phyloP scores from a whole-genome alignment of 2,797 vertebrate species.

The Macrochelys suwanniensis region DNA sequence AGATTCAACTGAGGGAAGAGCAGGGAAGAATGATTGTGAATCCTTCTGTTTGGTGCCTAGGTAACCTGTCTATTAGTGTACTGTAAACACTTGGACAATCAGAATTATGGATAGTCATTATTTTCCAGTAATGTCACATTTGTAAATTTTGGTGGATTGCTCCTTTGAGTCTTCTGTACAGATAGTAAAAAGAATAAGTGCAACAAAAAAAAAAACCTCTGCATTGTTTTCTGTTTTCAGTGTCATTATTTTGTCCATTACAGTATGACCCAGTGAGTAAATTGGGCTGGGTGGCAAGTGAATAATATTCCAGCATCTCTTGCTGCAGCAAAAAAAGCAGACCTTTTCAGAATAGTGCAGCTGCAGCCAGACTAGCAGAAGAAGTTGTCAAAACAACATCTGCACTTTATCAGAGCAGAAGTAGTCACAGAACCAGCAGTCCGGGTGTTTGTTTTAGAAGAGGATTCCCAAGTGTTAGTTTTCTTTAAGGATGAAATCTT shows the following conservation, averaged over 20 bases:
- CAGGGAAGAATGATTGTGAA: background rate
- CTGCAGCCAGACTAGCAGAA: background rate
- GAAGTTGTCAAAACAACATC: background rate
- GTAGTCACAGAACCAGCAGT: background rate
- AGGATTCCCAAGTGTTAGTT: background rate
- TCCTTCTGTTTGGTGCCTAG: background rate
- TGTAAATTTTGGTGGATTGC: background rate
- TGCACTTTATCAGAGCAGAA: background rate
- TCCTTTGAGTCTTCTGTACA: background rate
- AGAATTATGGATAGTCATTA: background rate
- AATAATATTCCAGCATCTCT: background rate
- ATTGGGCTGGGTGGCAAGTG: background rate
- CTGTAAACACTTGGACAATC: background rate
- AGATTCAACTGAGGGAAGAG: background rate
- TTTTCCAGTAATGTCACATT: background rate
- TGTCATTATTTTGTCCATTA: background rate
- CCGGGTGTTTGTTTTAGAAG: background rate
- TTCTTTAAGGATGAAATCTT: background rate
- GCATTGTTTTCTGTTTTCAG: background rate
- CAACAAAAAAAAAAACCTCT: background rate
- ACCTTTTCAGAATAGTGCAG: background rate
- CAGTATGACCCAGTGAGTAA: background rate
- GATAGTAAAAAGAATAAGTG: background rate
- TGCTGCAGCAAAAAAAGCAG: background rate
- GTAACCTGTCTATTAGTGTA: background rate